Conservation (phyloP, 2,797 vertebrate species). For the Rhadinocentrus ornatus region DNA sequence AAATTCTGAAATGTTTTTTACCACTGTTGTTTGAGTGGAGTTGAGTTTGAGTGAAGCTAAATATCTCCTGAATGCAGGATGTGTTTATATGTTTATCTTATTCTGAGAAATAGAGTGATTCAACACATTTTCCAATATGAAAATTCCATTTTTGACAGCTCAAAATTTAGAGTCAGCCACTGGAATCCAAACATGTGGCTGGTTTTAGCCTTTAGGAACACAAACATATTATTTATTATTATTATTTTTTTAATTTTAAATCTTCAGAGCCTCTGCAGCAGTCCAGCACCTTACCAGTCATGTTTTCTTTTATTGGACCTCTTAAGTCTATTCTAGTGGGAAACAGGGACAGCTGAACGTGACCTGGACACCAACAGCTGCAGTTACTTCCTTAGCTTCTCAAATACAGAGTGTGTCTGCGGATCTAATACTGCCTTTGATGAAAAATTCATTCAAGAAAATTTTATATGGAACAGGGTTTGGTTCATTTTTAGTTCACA, state of each 20-base stretch:
- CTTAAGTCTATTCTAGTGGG: slow-evolving; percentile 43
- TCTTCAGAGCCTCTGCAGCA: no score
- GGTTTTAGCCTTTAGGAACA: not conserved
- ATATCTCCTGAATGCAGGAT: no score
- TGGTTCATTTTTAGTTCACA: slow-evolving; percentile 20
- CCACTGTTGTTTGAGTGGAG: no score
- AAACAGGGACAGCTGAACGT: slow-evolving; percentile 27
- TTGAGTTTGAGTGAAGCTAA: no score
- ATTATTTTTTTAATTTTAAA: no score
- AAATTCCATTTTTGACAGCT: not conserved
- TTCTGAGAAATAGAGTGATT: not conserved
- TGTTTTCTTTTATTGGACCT: slow-evolving; percentile 13
- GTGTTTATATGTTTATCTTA: not conserved
- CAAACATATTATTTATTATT: no score
- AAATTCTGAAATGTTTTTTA: no score
- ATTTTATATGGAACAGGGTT: slow-evolving; percentile 6
- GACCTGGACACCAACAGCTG: slow-evolving; percentile 44
- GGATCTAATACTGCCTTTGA: slow-evolving; percentile 24
- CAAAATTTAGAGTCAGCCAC: not conserved
- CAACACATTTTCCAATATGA: no score
- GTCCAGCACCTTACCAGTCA: not conserved
- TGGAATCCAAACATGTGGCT: not conserved
- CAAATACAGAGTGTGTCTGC: slow-evolving; percentile 6
- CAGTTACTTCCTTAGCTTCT: slow-evolving; percentile 8
- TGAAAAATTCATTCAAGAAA: slow-evolving; percentile 28